phyloP scores from a whole-genome alignment of 2,113 vertebrate genomes.

The Xenus cinereus region DNA sequence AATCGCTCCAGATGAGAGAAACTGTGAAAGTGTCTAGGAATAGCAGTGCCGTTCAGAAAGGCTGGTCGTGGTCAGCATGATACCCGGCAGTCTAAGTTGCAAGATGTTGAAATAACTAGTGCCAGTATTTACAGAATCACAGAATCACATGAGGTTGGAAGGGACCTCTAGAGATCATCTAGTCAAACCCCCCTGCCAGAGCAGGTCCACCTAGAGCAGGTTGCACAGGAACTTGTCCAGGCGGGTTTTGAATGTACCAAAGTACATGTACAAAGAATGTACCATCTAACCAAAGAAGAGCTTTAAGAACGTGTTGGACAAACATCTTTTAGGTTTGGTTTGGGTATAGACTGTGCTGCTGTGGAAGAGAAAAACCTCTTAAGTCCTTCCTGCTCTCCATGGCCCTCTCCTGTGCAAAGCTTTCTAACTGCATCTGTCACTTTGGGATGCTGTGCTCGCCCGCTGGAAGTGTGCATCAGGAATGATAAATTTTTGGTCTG shows the following conservation, averaged over 20 bases:
- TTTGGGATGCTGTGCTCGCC: not conserved
- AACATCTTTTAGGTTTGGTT: not conserved
- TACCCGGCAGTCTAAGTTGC: not conserved
- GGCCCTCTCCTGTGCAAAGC: not conserved
- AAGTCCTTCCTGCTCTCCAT: not conserved
- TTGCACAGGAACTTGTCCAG: too few relatives aligned
- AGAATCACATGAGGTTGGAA: too few relatives aligned
- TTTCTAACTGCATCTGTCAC: not conserved
- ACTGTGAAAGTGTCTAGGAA: not conserved
- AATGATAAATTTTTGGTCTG: not conserved
- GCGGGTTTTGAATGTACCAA: too few relatives aligned
- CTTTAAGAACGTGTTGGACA: not conserved
- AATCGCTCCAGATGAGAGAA: not conserved
- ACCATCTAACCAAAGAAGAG: not conserved
- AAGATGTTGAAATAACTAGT: not conserved
- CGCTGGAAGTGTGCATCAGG: fast-evolving
- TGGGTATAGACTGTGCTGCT: not conserved
- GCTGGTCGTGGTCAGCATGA: not conserved
- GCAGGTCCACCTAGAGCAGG: too few relatives aligned
- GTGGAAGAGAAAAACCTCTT: not conserved
- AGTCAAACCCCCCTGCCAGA: too few relatives aligned
- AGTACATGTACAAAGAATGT: too few relatives aligned
- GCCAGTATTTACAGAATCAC: not conserved
- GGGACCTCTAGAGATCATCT: too few relatives aligned
- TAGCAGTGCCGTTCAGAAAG: not conserved